Evolutionary conservation across 1,140 invertebrate genomes (phyloP), one percentile per base, ranked within the genome.

Genomic region (Coboldia fuscipes): DNA sequence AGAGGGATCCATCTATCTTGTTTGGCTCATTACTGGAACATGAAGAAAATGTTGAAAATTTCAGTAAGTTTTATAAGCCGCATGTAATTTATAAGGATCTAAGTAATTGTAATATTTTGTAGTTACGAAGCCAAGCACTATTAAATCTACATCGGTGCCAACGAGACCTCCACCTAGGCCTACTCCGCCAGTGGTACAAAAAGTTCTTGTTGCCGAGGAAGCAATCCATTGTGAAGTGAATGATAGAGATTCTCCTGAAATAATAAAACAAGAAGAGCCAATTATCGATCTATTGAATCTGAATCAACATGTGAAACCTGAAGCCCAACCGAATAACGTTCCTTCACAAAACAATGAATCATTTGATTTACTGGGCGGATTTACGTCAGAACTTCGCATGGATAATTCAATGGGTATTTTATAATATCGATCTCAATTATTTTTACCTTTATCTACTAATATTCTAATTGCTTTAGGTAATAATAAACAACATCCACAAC

Each of bases 11-110:
- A 34, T 58, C 65, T 37, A 58, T 73, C 3, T 51, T 90, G 0
- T 92, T 90, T 48, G 72, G 72, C 12, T 76, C 72, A 1, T 73
- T 72, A 36, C 58, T 85, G 23, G 88, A 93, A 55, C 72, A 76
- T 53, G 77, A 84, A 30, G 80, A 85, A 50, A 74, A 72, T 41
- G 58, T 79, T 9, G 79, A 84, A 40, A 81, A 76, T 43, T 84
- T 82, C 50, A 70, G 73, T 70, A 38, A 54, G 53, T 42, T 33
- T 34, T 32, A n/a, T 5, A 21, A 9, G 18, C 17, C 30, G n/a
- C n/a, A 22, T 34, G 20, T 23, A 31, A 16, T 35, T 34, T 41
- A 6, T 21, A 13, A 12, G 17, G 6, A 29, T 15, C 14, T 13
- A 29, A 29, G 7, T 16, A 22, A 29, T 29, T 29, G 5, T 13